Evolutionary conservation across 2,888 invertebrate genomes (phyloP).

Genomic region (Rhopalosiphum nymphaeae): DNA sequence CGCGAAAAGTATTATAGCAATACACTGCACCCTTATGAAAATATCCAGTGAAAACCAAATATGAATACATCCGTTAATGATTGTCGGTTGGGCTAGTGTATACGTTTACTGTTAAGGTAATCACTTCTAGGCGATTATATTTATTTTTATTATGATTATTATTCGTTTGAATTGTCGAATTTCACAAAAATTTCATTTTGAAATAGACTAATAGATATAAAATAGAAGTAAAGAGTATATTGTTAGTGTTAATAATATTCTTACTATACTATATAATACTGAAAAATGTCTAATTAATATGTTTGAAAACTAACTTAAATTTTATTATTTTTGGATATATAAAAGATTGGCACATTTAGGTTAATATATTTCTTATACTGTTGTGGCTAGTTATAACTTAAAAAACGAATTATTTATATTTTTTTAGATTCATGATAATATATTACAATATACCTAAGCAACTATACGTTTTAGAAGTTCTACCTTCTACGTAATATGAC

Average conservation of each 20-base stretch:
- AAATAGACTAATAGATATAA: neutral
- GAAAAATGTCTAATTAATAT: neutral
- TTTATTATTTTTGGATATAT: neutral
- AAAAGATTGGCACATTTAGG: neutral
- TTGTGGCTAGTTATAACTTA: neutral
- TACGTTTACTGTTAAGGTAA: neutral
- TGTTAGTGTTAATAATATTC: neutral
- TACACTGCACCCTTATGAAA: neutral
- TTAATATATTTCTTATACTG: neutral
- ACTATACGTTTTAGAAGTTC: neutral
- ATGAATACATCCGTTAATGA: neutral
- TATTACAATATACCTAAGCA: neutral
- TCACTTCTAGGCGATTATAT: neutral
- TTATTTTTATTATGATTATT: neutral
- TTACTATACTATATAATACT: neutral
- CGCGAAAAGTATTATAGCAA: neutral
- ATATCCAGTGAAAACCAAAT: neutral
- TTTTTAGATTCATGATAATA: neutral
- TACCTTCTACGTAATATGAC: neutral
- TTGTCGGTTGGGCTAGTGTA: neutral
- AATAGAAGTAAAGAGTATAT: neutral
- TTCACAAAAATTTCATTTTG: neutral
- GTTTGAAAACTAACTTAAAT: neutral
- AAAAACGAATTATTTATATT: neutral
- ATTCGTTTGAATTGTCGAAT: neutral